A percentile compares a stretch with the other conserved stretches of the same genome.
These are phyloP conservation scores for Eretmochelys imbricata DNA, from an alignment of 2,113 vertebrate species.

Conservation along the genomic window DNA sequence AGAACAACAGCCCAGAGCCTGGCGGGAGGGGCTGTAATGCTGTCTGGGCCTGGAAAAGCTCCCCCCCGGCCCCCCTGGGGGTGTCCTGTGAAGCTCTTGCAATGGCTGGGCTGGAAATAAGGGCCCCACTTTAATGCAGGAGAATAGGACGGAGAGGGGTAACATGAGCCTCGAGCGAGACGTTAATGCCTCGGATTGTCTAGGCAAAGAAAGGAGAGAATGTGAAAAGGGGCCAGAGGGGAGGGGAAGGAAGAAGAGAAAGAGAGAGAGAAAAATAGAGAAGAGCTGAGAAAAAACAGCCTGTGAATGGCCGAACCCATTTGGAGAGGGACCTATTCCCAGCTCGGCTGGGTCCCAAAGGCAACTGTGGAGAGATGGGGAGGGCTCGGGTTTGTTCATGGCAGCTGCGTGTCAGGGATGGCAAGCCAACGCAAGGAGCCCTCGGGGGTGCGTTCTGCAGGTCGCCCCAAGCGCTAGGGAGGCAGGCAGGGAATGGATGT, in stretches of 20 bases:
- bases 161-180: constrained; percentile 7
- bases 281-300: not conserved
- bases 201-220: constrained; percentile 24
- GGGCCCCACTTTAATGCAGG: not conserved
- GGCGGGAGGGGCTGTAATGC: not conserved
- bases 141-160: not conserved
- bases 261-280: not conserved
- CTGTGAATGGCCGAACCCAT: not conserved
- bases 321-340: constrained; percentile 4
- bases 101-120: not conserved
- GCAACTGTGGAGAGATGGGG: not conserved
- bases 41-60: not conserved
- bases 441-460: not conserved
- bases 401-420: not conserved
- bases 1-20: not conserved
- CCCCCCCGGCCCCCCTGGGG: not conserved
- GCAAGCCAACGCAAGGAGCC: not conserved
- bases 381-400: not conserved
- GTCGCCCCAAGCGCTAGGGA: too few species aligned
- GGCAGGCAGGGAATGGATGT: not conserved
- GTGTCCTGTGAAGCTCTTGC: not conserved
- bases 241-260: not conserved
- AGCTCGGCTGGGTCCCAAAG: not conserved
- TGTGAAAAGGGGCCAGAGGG: not conserved
- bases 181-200: constrained; percentile 54